Percentiles rank a stretch among this genome's conserved stretches.
Conservation (phyloP, 2,113 vertebrate genomes). For the Climacteris rufus region DNA sequence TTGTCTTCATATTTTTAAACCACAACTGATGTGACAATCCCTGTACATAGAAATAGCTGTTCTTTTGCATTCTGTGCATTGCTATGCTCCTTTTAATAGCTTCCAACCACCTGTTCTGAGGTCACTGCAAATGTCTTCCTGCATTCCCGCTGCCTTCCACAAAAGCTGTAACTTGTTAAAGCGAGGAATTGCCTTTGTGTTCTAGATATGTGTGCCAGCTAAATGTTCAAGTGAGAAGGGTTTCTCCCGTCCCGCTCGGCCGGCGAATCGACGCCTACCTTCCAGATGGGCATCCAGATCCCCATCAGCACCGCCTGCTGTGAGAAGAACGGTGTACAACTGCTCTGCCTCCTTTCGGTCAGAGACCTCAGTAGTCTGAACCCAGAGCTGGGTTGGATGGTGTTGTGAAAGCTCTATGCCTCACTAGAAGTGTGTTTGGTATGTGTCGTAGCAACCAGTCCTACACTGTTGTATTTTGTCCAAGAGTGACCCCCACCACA, state of each 20-base stretch:
- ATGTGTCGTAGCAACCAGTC: slow-evolving; percentile 31
- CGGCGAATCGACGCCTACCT: slow-evolving; percentile 88
- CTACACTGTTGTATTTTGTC: slow-evolving; percentile 21
- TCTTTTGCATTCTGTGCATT: slow-evolving; percentile 34
- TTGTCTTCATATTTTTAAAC: neutral
- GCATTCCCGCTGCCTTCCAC: neutral
- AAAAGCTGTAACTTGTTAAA: neutral
- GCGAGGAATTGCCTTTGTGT: slow-evolving; percentile 52
- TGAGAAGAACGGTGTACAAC: slow-evolving; percentile 62
- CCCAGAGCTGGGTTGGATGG: slow-evolving; percentile 5
- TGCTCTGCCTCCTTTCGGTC: slow-evolving; percentile 74
- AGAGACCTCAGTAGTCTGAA: slow-evolving; percentile 79
- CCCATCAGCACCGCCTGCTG: slow-evolving; percentile 72
- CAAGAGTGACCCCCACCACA: slow-evolving; percentile 10
- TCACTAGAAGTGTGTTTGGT: neutral
- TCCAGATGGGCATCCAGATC: slow-evolving; percentile 90
- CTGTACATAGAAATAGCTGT: neutral
- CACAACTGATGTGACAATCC: neutral
- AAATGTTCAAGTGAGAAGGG: slow-evolving; percentile 73
- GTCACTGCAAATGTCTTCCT: neutral
- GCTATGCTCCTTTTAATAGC: slow-evolving; percentile 41
- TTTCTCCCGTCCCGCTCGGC: slow-evolving; percentile 89
- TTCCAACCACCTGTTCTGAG: slow-evolving; percentile 11
- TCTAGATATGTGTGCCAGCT: slow-evolving; percentile 65
- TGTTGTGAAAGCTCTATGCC: neutral